These are phyloP conservation scores for Phyllotis vaccarum DNA, from an alignment of 2,797 vertebrate genomes.

Conservation along the genomic window DNA sequence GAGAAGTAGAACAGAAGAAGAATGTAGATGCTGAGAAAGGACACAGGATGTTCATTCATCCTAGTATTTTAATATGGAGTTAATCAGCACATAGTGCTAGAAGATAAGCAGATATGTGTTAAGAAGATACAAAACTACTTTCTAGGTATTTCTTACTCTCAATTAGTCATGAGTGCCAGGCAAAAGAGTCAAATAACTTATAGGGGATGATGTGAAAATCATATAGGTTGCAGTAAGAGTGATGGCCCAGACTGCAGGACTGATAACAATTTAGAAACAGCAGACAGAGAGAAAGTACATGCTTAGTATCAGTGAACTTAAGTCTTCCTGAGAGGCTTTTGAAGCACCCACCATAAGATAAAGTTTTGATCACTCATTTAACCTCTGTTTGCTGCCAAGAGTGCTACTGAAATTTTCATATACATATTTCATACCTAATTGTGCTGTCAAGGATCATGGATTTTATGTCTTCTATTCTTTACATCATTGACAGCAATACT, in stretches of 20 bases:
- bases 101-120: background rate
- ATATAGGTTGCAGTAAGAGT: background rate
- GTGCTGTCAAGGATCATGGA: background rate
- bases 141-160: background rate
- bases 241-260: background rate
- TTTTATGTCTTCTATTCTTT: slow-evolving; percentile 29
- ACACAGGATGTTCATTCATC: background rate
- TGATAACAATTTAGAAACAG: background rate
- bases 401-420: slow-evolving; percentile 6
- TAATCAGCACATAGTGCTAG: background rate
- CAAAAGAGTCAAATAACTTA: background rate
- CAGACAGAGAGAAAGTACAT: background rate
- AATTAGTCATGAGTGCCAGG: background rate
- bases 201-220: background rate
- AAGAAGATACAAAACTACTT: background rate
- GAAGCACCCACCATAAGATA: background rate
- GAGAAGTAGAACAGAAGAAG: background rate
- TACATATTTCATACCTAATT: background rate
- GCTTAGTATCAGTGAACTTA: background rate
- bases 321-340: background rate
- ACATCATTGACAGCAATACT: background rate
- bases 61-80: background rate
- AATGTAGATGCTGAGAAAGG: background rate
- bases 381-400: background rate
- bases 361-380: background rate